Evolutionary conservation across 2,888 invertebrate genomes (phyloP), one percentile per base, ranked within the genome.

Genomic region (Archaeoteleia sp.): DNA sequence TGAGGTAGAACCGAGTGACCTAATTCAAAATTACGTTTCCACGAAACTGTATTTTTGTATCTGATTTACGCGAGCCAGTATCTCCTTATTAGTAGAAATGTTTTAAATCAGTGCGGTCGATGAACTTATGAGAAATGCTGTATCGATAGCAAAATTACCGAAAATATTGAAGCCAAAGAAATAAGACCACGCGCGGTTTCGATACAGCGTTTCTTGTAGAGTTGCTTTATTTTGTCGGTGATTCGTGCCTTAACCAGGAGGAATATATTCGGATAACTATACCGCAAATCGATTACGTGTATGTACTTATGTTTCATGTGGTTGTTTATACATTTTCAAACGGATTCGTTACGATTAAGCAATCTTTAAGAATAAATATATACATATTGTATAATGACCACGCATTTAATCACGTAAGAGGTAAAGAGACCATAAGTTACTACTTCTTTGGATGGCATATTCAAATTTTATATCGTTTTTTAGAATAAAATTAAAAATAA

Each of bases 151-250:
- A 34, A 3, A 6, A 42, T 40, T 35, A 37, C 30, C 39, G 51
- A n/a, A n/a, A n/a, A n/a, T n/a, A 60, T 45, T 43, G 40, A 29
- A 60, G 51, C 61, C 61, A 61, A 61, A 61, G 61, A 61, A 61
- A 51, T 49, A 51, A 51, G 6, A 30, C 43, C 7, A 34, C 23
- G 51, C n/a, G n/a, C n/a, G 60, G 43, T 60, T 60, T 60, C 49
- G 43, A 46, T 60, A 51, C 37, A 14, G 43, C 37, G 51, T 60
- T 60, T 60, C 60, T 12, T 37, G 7, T 14, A 37, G 27, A 43
- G 6, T 34, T 51, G 29, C 37, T 51, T 43, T 30, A 13, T 60
- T 60, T 60, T 51, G 43, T 51, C 37, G 46, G 32, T 12, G 51
- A 42, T 58, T 58, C 49, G 42, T 35, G 29, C 49, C 23, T 40